phyloP scores from a whole-genome alignment of 1,140 invertebrate species.

The Heliothis subflexa region DNA sequence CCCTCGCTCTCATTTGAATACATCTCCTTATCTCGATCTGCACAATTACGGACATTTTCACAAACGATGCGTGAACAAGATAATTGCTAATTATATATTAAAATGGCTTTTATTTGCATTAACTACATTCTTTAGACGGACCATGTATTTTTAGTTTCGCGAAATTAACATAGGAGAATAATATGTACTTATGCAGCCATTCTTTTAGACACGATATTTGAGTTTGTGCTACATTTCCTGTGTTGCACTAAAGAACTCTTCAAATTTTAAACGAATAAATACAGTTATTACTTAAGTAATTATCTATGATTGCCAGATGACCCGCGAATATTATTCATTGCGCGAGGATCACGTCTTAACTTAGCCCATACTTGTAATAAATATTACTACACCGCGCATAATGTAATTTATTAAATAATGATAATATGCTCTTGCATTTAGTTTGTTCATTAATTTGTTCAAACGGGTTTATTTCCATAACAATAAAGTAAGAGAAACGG shows the following conservation, averaged over 20 bases:
- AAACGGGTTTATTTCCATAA: slow-evolving; percentile 23
- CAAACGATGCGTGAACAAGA: slow-evolving; percentile 39
- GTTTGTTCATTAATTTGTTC: not conserved
- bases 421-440: not conserved
- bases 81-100: slow-evolving; percentile 42
- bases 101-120: slow-evolving; percentile 35
- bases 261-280: too few relatives aligned
- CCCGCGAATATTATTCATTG: too few relatives aligned
- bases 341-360: not conserved
- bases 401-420: slow-evolving; percentile 15
- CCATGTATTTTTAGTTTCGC: slow-evolving; percentile 4
- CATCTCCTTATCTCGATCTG: slow-evolving; percentile 46
- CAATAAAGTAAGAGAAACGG: slow-evolving; percentile 12
- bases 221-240: too few relatives aligned
- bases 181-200: too few relatives aligned
- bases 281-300: too few relatives aligned
- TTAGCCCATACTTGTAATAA: not conserved
- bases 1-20: slow-evolving; percentile 54
- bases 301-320: too few relatives aligned
- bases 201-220: too few relatives aligned
- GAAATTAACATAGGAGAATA: not conserved
- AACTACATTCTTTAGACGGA: not conserved
- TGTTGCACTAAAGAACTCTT: too few relatives aligned
- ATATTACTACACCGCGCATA: not conserved
- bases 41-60: slow-evolving; percentile 43